Base-by-base conservation (phyloP, 1,140 invertebrate genomes). In the Camponotus floridanus region DNA sequence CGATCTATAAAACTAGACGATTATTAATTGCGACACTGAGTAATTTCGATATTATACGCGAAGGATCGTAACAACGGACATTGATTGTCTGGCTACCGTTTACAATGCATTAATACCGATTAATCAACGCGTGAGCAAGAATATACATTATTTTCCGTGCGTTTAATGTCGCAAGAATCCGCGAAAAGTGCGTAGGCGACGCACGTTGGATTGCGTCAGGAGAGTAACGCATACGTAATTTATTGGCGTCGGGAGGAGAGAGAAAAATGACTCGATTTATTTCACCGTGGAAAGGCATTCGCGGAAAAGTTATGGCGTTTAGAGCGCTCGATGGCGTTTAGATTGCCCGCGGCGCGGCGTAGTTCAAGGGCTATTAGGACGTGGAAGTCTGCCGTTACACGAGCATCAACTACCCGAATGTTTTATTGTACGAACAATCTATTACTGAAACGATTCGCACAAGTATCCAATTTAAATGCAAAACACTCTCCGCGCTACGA, bases 381-480 rank as follows among this genome's bases (percentile, higher is more conserved):
- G 79, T 31, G 33, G 68, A 73, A 74, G 48, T 57, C 39, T 83
- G 26, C 76, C 79, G 79, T 74, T 83, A 83, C 26, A 68, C 79
- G 79, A 74, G 45, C 79, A 83, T 83, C 79, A 83, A 74, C 79
- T 74, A 74, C n/a, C 36, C 79, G 79, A 83, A 83, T 83, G 79
- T 83, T 83, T 83, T 83, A 83, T 83, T 61, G 39, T 48, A 36
- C 65, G 78, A 70, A 83, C 68, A 71, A 83, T 83, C 79, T 83
- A 61, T 83, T 83, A 83, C 55, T 45, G 45, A 83, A 61, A 73
- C 68, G 79, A 83, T 74, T 83, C 61, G 55, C 79, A 39, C 39
- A 73, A 70, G 68, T 83, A 74, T 74, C 79, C 79, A 83, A 83
- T 83, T 83, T 83, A 83, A 83, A 83, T 83, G 79, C 79, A 83